These are phyloP conservation scores for Myotis brandtii DNA, from an alignment of 2,113 vertebrate species.

Conservation along the genomic window DNA sequence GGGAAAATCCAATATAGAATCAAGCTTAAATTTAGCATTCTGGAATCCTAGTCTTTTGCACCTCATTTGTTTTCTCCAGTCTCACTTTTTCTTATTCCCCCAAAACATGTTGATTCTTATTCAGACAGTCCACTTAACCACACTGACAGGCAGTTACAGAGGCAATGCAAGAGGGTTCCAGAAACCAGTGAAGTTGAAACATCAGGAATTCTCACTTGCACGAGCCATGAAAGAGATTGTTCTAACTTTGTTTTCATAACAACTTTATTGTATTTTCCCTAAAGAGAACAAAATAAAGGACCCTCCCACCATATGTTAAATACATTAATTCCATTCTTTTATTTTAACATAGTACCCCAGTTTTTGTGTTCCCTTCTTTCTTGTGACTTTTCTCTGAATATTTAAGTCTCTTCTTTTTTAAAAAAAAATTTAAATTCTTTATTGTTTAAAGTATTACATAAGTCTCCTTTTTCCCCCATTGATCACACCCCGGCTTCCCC, in stretches of 20 bases:
- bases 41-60: not conserved
- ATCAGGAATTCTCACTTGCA: not conserved
- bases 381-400: not conserved
- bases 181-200: not conserved
- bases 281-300: not conserved
- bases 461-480: no score
- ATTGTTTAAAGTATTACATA: no score
- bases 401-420: not conserved
- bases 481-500: no score
- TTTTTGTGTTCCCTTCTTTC: not conserved
- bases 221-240: not conserved
- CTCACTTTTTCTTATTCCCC: not conserved
- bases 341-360: not conserved
- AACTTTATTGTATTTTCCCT: slow-evolving; percentile 25
- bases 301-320: not conserved
- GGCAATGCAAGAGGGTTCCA: no score
- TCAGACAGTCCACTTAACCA: not conserved
- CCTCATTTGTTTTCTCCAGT: not conserved
- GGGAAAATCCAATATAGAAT: not conserved
- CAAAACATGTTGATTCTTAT: not conserved
- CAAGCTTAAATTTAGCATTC: not conserved
- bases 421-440: no score
- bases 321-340: not conserved
- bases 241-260: slow-evolving; percentile 30
- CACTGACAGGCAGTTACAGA: not conserved